Percentiles rank a stretch among this genome's conserved stretches.
These are phyloP conservation scores for Ophiothrix spiculata DNA, from an alignment of 35 echinoderm and acorn worm species.

Conservation along the genomic window DNA sequence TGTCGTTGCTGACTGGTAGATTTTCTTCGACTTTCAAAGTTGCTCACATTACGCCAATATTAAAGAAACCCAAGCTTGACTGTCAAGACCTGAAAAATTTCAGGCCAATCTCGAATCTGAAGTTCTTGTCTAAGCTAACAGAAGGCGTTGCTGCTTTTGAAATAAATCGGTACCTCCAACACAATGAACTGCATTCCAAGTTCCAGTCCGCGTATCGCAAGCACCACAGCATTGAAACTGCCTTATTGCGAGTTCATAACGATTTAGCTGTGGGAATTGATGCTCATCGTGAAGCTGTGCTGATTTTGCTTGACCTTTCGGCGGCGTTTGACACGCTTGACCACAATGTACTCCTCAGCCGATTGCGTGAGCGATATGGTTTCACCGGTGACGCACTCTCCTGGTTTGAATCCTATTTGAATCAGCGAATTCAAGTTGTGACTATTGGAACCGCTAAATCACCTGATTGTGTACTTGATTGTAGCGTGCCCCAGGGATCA, in stretches of 20 bases:
- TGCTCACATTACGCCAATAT: background rate
- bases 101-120: too few species aligned
- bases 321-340: too few species aligned
- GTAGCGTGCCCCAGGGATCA: slow-evolving; percentile 40
- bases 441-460: too few species aligned
- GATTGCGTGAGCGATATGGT: too few species aligned
- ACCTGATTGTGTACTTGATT: too few species aligned
- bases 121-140: too few species aligned
- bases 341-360: too few species aligned
- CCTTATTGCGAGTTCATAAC: slow-evolving; percentile 28
- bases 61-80: too few species aligned
- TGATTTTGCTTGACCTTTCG: slow-evolving; percentile 14
- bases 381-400: background rate
- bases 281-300: background rate
- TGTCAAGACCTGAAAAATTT: too few species aligned
- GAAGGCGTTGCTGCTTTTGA: background rate
- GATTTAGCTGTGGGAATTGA: too few species aligned
- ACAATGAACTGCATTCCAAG: slow-evolving; percentile 8
- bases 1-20: background rate
- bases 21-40: background rate
- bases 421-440: too few species aligned
- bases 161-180: background rate
- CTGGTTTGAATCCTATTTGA: background rate
- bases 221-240: slow-evolving; percentile 34
- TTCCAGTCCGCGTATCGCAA: too few species aligned